Evolutionary conservation across 2,888 invertebrate genomes (phyloP).

Genomic region (Pterostichus madidus): DNA sequence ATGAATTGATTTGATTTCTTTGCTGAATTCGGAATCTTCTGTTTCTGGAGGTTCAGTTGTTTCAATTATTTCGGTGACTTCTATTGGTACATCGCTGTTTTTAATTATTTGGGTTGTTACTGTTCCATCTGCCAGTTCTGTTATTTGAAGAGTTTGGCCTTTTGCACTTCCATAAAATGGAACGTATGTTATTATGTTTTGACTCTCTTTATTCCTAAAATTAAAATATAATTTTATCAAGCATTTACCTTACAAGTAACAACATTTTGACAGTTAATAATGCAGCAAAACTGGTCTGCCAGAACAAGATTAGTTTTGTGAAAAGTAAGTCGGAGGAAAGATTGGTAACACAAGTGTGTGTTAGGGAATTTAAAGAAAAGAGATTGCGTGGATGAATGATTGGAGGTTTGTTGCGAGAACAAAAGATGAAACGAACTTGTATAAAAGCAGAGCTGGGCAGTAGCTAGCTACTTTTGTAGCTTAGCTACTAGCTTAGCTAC

Average conservation of each 20-base stretch:
- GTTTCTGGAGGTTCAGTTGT: constrained; percentile 69
- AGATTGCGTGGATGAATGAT: too few species aligned
- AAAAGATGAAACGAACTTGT: too few species aligned
- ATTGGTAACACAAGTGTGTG: too few species aligned
- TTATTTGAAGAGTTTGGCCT: constrained; percentile 84
- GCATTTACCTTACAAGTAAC: background rate
- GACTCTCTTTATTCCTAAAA: constrained; percentile 24
- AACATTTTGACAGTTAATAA: background rate
- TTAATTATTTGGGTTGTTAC: constrained; percentile 75
- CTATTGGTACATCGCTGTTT: constrained; percentile 71
- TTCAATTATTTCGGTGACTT: constrained; percentile 64
- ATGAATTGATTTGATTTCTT: constrained; percentile 81
- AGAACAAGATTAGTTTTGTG: too few species aligned
- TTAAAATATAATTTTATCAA: background rate
- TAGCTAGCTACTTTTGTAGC: too few species aligned
- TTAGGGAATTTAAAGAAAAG: too few species aligned
- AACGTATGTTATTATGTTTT: constrained; percentile 74
- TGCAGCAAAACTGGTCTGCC: too few species aligned
- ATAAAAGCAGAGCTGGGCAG: too few species aligned
- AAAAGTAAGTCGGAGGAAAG: too few species aligned
- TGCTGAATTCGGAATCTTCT: constrained; percentile 75
- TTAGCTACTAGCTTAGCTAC: too few species aligned
- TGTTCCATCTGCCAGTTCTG: constrained; percentile 79
- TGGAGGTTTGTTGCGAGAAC: too few species aligned
- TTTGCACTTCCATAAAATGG: constrained; percentile 87